phyloP scores from a whole-genome alignment of 2,113 vertebrate species.

The Triplophysa dalaica region DNA sequence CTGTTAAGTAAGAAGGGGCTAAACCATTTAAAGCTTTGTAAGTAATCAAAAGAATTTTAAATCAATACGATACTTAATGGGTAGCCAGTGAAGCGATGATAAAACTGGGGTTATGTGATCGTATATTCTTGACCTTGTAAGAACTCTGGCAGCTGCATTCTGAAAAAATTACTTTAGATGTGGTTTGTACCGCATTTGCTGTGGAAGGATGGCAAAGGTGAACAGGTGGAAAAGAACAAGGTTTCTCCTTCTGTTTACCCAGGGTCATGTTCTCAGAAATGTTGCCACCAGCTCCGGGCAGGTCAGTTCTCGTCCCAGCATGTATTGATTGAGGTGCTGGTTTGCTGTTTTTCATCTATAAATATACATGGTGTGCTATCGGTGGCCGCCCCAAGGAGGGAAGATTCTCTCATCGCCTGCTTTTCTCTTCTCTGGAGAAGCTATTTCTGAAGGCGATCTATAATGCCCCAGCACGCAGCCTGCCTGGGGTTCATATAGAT shows the following conservation, averaged over 20 bases:
- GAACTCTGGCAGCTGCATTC: too few relatives aligned
- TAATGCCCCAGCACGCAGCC: slow-evolving; percentile 54
- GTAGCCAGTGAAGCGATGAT: too few relatives aligned
- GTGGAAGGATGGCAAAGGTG: too few relatives aligned
- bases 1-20: too few relatives aligned
- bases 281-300: slow-evolving; percentile 14
- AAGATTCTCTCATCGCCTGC: slow-evolving; percentile 45
- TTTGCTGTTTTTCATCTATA: slow-evolving; percentile 62
- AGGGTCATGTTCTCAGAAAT: background rate
- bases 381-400: slow-evolving; percentile 32
- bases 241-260: background rate
- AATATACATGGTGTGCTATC: slow-evolving; percentile 58
- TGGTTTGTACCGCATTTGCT: too few relatives aligned
- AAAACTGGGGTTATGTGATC: too few relatives aligned
- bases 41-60: too few relatives aligned
- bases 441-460: slow-evolving; percentile 67
- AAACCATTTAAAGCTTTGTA: too few relatives aligned
- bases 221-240: background rate
- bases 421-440: slow-evolving; percentile 36
- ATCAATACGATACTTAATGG: too few relatives aligned
- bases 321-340: slow-evolving; percentile 60
- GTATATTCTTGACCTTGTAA: too few relatives aligned
- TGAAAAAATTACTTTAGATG: too few relatives aligned
- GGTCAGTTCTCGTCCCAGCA: slow-evolving; percentile 37
- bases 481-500: slow-evolving; percentile 53